phyloP scores from a whole-genome alignment of 2,797 vertebrate genomes.

The Serranus cabrilla region DNA sequence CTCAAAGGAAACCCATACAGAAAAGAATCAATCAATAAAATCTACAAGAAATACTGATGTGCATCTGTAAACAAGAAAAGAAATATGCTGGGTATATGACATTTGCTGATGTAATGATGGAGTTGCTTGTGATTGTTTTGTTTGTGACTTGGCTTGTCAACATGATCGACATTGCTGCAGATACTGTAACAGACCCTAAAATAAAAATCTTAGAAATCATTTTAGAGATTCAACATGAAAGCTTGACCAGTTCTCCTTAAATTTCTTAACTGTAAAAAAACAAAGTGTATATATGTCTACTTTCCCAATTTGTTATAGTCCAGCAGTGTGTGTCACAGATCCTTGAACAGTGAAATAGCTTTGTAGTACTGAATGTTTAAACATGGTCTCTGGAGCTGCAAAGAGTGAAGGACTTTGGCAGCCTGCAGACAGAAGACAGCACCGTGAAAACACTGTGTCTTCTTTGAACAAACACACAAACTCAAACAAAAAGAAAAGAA shows the following conservation, averaged over 20 bases:
- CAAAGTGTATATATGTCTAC: neutral
- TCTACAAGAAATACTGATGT: slow-evolving; percentile 67
- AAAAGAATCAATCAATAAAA: slow-evolving; percentile 49
- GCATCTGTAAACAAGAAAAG: slow-evolving; percentile 66
- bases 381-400: slow-evolving; percentile 38
- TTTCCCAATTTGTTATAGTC: slow-evolving; percentile 8
- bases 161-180: slow-evolving; percentile 27
- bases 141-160: slow-evolving; percentile 34
- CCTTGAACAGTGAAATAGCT: slow-evolving; percentile 10
- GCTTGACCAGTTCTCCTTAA: slow-evolving; percentile 14
- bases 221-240: slow-evolving; percentile 16
- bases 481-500: neutral
- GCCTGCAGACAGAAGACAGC: slow-evolving; percentile 27
- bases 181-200: slow-evolving; percentile 46
- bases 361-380: slow-evolving; percentile 27
- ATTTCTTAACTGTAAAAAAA: slow-evolving; percentile 21
- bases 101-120: slow-evolving; percentile 23
- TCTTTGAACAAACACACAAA: slow-evolving; percentile 49
- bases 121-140: slow-evolving; percentile 21
- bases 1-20: slow-evolving; percentile 46
- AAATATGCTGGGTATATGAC: slow-evolving; percentile 39
- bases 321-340: slow-evolving; percentile 23
- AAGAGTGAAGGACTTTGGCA: slow-evolving; percentile 65
- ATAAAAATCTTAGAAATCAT: neutral
- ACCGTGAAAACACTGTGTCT: slow-evolving; percentile 31